phyloP scores from a whole-genome alignment of 2,888 invertebrate genomes.

The Rhagonycha lutea region DNA sequence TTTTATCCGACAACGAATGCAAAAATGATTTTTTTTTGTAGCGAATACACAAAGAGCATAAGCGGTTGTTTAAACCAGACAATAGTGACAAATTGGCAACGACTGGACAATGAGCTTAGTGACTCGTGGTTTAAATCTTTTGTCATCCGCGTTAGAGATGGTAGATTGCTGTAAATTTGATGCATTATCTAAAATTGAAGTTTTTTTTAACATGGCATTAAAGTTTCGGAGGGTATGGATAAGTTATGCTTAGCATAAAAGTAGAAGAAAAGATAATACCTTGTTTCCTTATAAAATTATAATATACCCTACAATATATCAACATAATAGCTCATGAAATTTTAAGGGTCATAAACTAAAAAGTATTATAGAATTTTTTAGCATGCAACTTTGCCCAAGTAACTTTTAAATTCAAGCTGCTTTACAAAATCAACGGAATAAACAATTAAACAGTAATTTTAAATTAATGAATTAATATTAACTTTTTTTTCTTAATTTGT shows the following conservation, averaged over 20 bases:
- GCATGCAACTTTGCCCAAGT: not conserved
- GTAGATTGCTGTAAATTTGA: conserved; percentile 29
- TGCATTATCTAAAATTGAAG: conserved; percentile 26
- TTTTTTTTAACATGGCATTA: conserved; percentile 9
- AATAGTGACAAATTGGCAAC: conserved; percentile 31
- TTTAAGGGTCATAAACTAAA: conserved; percentile 17
- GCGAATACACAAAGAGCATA: conserved; percentile 15
- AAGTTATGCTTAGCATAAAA: conserved; percentile 8
- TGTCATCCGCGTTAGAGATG: conserved; percentile 30
- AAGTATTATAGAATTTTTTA: conserved; percentile 5
- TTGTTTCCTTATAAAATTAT: conserved; percentile 15
- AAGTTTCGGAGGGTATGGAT: not conserved
- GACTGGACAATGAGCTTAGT: conserved; percentile 27
- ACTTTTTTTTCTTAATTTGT: too few species aligned
- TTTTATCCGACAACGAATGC: conserved; percentile 8
- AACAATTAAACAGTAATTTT: conserved; percentile 2
- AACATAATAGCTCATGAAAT: conserved; percentile 16
- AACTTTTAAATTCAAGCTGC: not conserved
- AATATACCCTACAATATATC: conserved; percentile 9
- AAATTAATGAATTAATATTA: not conserved
- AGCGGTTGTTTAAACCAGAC: conserved; percentile 28
- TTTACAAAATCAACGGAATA: not conserved
- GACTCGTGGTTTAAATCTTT: conserved; percentile 28
- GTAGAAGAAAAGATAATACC: conserved; percentile 7
- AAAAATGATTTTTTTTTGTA: conserved; percentile 22